These are phyloP conservation scores for Colossoma macropomum DNA, from an alignment of 2,113 vertebrate genomes.

Conservation along the genomic window DNA sequence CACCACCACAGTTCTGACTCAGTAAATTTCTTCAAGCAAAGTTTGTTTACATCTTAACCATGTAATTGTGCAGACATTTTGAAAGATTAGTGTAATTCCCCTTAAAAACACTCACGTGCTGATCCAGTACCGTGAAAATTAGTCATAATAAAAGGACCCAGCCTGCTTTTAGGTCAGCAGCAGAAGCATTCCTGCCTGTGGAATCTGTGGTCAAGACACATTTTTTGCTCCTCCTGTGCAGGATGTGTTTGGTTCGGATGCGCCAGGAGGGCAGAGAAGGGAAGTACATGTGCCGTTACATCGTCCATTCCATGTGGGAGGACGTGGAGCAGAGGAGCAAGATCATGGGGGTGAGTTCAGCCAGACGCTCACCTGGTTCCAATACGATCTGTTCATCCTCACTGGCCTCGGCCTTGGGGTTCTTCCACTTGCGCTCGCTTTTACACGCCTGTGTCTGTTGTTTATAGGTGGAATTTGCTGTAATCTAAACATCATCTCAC, in stretches of 20 bases:
- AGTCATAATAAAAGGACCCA: too few relatives aligned
- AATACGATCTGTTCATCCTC: background rate
- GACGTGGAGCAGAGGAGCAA: constrained; percentile 94
- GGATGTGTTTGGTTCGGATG: constrained; percentile 98
- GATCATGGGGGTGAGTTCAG: constrained; percentile 92
- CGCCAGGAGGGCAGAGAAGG: constrained; percentile 93
- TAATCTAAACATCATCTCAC: background rate
- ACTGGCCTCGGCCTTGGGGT: background rate
- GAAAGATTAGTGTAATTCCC: too few relatives aligned
- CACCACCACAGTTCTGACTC: too few relatives aligned
- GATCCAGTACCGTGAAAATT: too few relatives aligned
- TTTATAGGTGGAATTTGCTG: background rate
- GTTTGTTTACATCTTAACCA: too few relatives aligned
- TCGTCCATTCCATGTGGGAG: constrained; percentile 99
- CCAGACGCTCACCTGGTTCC: background rate
- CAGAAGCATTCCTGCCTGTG: too few relatives aligned
- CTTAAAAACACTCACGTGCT: too few relatives aligned
- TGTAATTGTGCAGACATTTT: too few relatives aligned
- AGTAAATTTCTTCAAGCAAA: too few relatives aligned
- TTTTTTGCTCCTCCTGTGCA: constrained; percentile 58
- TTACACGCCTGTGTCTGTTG: background rate
- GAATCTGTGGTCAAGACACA: too few relatives aligned
- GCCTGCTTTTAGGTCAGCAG: too few relatives aligned
- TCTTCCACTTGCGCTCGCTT: background rate
- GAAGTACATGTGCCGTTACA: constrained; percentile 95